These are phyloP conservation scores for Syngnathus floridae DNA, from an alignment of 2,113 vertebrate species.

Conservation along the genomic window DNA sequence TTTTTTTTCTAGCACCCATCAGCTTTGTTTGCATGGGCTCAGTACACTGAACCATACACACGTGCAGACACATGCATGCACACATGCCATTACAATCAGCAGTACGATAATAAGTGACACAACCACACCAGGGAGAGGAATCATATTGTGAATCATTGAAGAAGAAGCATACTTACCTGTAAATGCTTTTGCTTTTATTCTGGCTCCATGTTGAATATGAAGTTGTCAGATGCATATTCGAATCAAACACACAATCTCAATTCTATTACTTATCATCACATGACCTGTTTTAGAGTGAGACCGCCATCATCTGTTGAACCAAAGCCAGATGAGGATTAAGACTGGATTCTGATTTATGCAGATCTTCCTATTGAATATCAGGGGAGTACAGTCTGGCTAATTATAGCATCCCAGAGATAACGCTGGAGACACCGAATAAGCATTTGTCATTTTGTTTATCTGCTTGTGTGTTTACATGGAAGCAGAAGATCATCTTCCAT, in stretches of 20 bases:
- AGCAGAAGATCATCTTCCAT: slow-evolving; percentile 16
- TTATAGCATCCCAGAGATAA: slow-evolving; percentile 47
- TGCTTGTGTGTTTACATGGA: slow-evolving; percentile 27
- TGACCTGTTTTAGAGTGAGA: slow-evolving; percentile 40
- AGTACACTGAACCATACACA: slow-evolving; percentile 35
- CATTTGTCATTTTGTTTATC: slow-evolving; percentile 18
- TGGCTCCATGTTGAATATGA: background rate
- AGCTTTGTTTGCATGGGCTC: slow-evolving; percentile 29
- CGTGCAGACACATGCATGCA: background rate
- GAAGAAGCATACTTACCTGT: background rate
- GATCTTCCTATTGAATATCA: slow-evolving; percentile 54
- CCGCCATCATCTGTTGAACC: slow-evolving; percentile 38
- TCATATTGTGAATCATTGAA: slow-evolving; percentile 8
- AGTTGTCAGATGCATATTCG: slow-evolving; percentile 7
- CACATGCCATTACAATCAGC: slow-evolving; percentile 11
- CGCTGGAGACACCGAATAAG: slow-evolving; percentile 26
- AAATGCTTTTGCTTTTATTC: background rate
- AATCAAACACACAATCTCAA: background rate
- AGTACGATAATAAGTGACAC: slow-evolving; percentile 34
- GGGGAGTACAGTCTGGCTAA: slow-evolving; percentile 47
- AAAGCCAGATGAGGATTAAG: slow-evolving; percentile 57
- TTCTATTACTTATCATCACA: slow-evolving; percentile 19
- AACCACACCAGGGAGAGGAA: slow-evolving; percentile 28
- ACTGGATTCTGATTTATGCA: slow-evolving; percentile 52
- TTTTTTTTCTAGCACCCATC: slow-evolving; percentile 19